These are phyloP conservation scores for Meloidogyne floridensis DNA, from an alignment of 1,140 invertebrate species.

Conservation along the genomic window DNA sequence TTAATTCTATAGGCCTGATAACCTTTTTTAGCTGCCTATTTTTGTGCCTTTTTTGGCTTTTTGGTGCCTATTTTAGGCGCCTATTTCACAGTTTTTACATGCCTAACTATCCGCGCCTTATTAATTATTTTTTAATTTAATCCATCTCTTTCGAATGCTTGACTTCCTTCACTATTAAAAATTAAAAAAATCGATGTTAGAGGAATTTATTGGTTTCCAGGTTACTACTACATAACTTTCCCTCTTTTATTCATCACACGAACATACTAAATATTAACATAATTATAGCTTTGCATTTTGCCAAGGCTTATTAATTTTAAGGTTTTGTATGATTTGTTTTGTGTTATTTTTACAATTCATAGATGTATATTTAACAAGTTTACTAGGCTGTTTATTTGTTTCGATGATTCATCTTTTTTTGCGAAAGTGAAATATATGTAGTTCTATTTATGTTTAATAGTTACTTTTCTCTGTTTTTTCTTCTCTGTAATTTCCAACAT, in stretches of 20 bases:
- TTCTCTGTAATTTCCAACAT: not conserved
- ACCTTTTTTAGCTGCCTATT: too few species aligned
- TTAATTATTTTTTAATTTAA: not conserved
- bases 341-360: not conserved
- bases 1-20: too few species aligned
- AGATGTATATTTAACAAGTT: not conserved
- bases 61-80: too few species aligned
- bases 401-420: conserved; percentile 6
- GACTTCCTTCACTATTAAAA: not conserved
- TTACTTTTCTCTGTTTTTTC: not conserved
- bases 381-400: too few species aligned
- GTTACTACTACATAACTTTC: not conserved
- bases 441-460: too few species aligned
- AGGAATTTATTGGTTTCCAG: not conserved
- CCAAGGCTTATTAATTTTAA: not conserved
- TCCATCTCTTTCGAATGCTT: not conserved
- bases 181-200: conserved; percentile 4
- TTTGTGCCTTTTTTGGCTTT: too few species aligned
- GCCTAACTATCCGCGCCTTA: too few species aligned
- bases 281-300: not conserved
- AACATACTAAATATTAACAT: not conserved
- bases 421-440: not conserved
- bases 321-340: not conserved
- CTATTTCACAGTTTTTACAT: too few species aligned
- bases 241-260: not conserved